Percentiles rank a stretch among this genome's conserved stretches.
These are phyloP conservation scores for Tachystola acroxantha DNA, from an alignment of 2,888 invertebrate genomes.

Conservation along the genomic window DNA sequence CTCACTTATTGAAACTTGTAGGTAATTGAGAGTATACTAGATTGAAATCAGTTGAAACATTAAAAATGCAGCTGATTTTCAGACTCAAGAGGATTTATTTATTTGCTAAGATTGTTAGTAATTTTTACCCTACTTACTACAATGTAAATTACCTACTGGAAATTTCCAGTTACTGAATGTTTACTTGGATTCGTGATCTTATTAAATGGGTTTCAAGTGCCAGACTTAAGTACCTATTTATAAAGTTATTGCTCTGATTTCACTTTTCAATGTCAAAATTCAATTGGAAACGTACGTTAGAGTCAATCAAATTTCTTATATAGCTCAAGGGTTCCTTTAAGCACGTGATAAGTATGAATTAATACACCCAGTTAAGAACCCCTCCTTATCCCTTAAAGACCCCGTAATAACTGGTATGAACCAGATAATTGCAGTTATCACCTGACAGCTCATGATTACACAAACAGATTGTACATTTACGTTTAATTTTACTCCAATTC, in stretches of 20 bases:
- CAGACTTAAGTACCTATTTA: not conserved
- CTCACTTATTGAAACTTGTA: too few species aligned
- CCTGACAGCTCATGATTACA: conserved; percentile 15
- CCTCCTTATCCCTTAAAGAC: not conserved
- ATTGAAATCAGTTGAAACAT: too few species aligned
- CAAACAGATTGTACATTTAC: conserved; percentile 14
- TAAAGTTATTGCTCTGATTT: not conserved
- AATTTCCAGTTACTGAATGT: too few species aligned
- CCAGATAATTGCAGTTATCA: conserved; percentile 19
- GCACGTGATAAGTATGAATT: not conserved
- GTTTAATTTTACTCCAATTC: conserved; percentile 10
- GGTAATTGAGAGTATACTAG: too few species aligned
- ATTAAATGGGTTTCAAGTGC: not conserved
- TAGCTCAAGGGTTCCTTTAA: not conserved
- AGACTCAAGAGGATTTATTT: too few species aligned
- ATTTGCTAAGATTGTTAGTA: too few species aligned
- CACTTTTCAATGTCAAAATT: conserved; percentile 5
- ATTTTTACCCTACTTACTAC: too few species aligned
- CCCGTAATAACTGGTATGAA: conserved; percentile 4
- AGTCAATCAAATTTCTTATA: not conserved
- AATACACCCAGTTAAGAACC: not conserved
- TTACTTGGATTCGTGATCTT: too few species aligned
- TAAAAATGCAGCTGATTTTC: too few species aligned
- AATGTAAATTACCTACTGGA: too few species aligned
- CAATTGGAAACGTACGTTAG: not conserved